Conservation (phyloP, 2,888 invertebrate genomes). For the Phortica magna region DNA sequence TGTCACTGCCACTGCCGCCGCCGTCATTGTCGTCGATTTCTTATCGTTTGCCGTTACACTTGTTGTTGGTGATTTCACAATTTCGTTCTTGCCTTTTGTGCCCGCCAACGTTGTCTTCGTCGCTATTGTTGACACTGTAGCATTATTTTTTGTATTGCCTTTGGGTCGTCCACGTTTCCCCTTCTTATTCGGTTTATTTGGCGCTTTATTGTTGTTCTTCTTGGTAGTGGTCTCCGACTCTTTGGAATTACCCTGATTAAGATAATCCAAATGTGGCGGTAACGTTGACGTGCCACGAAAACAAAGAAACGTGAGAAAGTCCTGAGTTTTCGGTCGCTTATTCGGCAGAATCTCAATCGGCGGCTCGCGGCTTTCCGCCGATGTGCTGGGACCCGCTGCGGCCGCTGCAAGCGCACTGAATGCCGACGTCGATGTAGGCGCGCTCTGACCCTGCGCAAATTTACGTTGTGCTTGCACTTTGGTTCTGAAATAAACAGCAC, state of each 20-base stretch:
- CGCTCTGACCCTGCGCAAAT: conserved; percentile 93
- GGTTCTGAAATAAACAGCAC: conserved; percentile 79
- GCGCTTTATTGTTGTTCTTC: conserved; percentile 35
- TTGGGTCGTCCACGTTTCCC: conserved; percentile 49
- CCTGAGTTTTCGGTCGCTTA: conserved; percentile 89
- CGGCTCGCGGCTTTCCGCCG: conserved; percentile 82
- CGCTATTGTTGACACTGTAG: conserved; percentile 35
- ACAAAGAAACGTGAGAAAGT: conserved; percentile 91
- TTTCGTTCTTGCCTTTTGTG: conserved; percentile 44
- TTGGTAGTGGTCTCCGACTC: conserved; percentile 54
- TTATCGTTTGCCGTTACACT: conserved; percentile 45
- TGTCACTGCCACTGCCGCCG: conserved; percentile 55
- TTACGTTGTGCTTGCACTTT: conserved; percentile 92
- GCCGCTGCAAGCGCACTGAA: conserved; percentile 62
- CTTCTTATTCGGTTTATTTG: conserved; percentile 57
- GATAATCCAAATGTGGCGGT: conserved; percentile 86
- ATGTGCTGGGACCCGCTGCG: conserved; percentile 77
- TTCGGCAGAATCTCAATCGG: conserved; percentile 82
- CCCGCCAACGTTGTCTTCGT: conserved; percentile 60
- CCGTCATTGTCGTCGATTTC: conserved; percentile 55
- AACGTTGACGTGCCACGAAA: conserved; percentile 87
- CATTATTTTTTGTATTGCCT: conserved; percentile 10
- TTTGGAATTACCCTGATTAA: conserved; percentile 78
- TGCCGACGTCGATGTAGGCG: conserved; percentile 78
- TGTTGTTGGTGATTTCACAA: conserved; percentile 53